Percentiles rank a stretch among this genome's conserved stretches.
Evolutionary conservation across 2,797 vertebrate species (phyloP).

Genomic region (Poliocrania exsul): DNA sequence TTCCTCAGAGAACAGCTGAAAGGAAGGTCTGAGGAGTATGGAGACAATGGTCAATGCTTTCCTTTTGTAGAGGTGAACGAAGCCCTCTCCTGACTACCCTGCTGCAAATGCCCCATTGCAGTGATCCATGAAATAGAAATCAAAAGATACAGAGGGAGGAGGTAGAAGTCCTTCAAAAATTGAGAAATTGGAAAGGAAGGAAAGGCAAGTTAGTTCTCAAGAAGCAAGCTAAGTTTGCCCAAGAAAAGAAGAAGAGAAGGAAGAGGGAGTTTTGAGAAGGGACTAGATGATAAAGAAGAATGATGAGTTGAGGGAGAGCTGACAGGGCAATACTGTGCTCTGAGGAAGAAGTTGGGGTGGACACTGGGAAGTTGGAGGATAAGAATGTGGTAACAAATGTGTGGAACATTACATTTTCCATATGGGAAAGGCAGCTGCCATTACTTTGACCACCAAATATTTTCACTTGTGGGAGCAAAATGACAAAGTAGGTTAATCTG

Average conservation of each 20-base stretch:
- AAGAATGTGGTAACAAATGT: not conserved
- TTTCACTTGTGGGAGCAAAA: not conserved
- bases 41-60: not conserved
- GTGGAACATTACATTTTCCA: not conserved
- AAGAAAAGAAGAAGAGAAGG: not conserved
- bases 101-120: not conserved
- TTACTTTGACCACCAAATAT: not conserved
- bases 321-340: not conserved
- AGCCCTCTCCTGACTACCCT: not conserved
- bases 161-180: not conserved
- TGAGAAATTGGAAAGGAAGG: not conserved
- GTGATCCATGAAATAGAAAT: not conserved
- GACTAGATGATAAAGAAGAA: not conserved
- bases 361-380: not conserved
- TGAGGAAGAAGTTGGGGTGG: not conserved
- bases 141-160: not conserved
- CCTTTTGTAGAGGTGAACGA: accelerated
- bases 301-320: not conserved
- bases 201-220: not conserved
- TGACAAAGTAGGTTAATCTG: not conserved
- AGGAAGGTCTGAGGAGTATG: not conserved
- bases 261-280: not conserved
- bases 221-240: not conserved
- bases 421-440: not conserved
- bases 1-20: not conserved